phyloP scores from a whole-genome alignment of 1,140 invertebrate genomes.

The Helicoverpa zea region DNA sequence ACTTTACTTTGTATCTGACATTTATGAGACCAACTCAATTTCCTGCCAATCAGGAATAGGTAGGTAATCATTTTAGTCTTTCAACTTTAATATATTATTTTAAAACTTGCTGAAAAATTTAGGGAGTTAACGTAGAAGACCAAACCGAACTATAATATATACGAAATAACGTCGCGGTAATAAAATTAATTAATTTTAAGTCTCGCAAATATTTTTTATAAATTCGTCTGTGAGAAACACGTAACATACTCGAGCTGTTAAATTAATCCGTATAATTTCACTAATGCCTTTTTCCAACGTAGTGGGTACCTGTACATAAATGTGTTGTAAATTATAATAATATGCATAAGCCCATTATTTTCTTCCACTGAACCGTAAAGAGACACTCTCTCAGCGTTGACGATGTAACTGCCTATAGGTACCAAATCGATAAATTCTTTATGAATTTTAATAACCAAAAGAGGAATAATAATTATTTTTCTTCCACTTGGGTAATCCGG shows the following conservation, averaged over 20 bases:
- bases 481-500: too few relatives aligned
- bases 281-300: not conserved
- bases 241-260: not conserved
- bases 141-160: too few relatives aligned
- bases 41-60: too few relatives aligned
- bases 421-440: not conserved
- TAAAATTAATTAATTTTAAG: too few relatives aligned
- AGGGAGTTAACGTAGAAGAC: too few relatives aligned
- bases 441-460: too few relatives aligned
- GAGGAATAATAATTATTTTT: too few relatives aligned
- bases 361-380: constrained; percentile 26
- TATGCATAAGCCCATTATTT: constrained; percentile 28
- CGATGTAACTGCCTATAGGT: not conserved
- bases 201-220: not conserved
- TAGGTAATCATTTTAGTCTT: too few relatives aligned
- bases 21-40: constrained; percentile 13
- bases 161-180: too few relatives aligned
- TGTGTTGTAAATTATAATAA: constrained; percentile 10
- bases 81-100: too few relatives aligned
- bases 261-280: constrained; percentile 30
- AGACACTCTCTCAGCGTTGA: constrained; percentile 22
- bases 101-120: too few relatives aligned
- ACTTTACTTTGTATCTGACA: constrained; percentile 42
- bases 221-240: not conserved
- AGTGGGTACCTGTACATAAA: not conserved